Conservation (phyloP, 2,113 vertebrate genomes). For the Nothoprocta pentlandii region DNA sequence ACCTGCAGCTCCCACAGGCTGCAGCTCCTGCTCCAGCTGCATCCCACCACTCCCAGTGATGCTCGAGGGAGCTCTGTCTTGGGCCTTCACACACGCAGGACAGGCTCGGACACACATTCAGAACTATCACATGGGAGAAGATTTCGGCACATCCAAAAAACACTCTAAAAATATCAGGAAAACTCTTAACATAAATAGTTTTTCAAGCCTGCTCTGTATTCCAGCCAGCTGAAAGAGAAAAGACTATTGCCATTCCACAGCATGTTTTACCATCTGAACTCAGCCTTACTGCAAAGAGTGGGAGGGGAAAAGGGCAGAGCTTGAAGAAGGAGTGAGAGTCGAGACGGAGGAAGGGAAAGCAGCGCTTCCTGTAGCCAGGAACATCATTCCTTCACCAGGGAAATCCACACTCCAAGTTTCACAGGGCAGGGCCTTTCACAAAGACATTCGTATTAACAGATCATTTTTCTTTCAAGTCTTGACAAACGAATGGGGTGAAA, state of each 20-base stretch:
- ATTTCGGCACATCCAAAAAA: not conserved
- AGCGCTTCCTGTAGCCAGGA: not conserved
- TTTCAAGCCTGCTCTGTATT: not conserved
- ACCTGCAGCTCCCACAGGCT: not conserved
- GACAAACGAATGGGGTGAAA: not conserved
- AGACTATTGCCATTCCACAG: not conserved
- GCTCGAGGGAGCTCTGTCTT: too few species aligned
- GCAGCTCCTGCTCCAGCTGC: too few species aligned
- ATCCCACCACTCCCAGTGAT: too few species aligned
- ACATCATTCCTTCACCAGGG: rapidly evolving
- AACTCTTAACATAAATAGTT: not conserved
- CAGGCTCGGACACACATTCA: not conserved
- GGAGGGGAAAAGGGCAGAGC: not conserved
- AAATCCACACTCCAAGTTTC: not conserved
- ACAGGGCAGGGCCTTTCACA: rapidly evolving
- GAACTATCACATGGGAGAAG: not conserved
- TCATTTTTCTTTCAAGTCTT: not conserved
- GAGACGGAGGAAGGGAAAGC: not conserved
- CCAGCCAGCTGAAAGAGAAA: not conserved
- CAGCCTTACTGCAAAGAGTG: not conserved
- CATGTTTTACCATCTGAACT: not conserved
- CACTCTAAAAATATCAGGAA: not conserved
- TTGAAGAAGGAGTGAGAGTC: not conserved
- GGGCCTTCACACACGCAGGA: not conserved
- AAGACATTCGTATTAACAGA: rapidly evolving